Conservation (phyloP, 2,113 vertebrate species). For the Epinephelus lanceolatus region DNA sequence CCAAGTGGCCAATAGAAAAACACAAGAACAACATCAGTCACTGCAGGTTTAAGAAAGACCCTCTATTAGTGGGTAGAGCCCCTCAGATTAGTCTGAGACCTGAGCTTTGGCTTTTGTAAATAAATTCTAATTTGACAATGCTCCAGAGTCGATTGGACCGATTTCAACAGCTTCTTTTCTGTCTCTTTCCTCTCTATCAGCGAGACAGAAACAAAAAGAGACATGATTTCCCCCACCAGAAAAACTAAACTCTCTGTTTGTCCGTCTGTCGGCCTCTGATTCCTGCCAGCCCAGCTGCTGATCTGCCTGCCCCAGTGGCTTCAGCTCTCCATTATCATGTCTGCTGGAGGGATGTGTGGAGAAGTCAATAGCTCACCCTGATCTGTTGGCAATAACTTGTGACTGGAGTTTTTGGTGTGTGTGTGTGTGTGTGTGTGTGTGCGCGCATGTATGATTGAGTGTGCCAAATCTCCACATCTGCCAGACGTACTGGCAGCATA, state of each 20-base stretch:
- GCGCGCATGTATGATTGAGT: not conserved
- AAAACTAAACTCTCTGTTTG: conserved; percentile 32
- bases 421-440: conserved; percentile 3
- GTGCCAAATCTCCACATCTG: conserved; percentile 58
- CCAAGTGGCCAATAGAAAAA: not conserved
- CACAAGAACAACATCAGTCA: not conserved
- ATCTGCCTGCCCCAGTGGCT: conserved; percentile 54
- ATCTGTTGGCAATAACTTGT: conserved; percentile 55
- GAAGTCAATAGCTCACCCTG: conserved; percentile 65
- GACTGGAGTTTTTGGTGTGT: conserved; percentile 30
- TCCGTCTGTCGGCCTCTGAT: conserved; percentile 42
- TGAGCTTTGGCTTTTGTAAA: conserved; percentile 51
- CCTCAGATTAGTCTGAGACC: conserved; percentile 41
- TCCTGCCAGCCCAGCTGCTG: conserved; percentile 62
- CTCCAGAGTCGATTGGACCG: conserved; percentile 38
- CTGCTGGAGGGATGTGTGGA: conserved; percentile 44
- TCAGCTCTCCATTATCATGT: conserved; percentile 58
- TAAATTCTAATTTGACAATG: conserved; percentile 47
- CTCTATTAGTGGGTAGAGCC: conserved; percentile 36
- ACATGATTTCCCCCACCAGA: conserved; percentile 34
- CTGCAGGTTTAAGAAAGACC: conserved; percentile 7
- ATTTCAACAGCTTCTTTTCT: conserved; percentile 44
- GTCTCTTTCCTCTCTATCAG: conserved; percentile 18
- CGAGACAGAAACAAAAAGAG: conserved; percentile 48
- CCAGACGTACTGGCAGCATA: conserved; percentile 40